Base-by-base conservation (phyloP, 2,797 vertebrate species). In the Apogon hyalosoma region DNA sequence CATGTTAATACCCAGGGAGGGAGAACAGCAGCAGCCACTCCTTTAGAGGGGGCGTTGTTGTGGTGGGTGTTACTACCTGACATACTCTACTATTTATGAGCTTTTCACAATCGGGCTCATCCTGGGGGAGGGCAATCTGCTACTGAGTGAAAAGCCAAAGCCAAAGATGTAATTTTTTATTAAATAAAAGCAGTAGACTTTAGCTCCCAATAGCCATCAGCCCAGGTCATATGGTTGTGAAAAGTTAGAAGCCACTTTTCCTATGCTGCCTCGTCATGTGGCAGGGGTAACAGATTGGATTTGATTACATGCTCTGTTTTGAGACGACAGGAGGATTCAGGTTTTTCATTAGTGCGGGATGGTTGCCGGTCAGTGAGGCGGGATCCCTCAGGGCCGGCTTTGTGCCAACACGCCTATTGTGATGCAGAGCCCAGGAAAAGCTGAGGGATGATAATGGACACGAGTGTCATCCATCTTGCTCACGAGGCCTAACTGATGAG, bases 331-430 rank as follows among this genome's bases (percentile, higher is more conserved):
- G 21, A 38, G 58, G 70, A 81, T 72, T 84, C 83, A 15, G 80
- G 74, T 75, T 89, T 92, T 89, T 91, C 83, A 88, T 90, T 89
- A 88, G 80, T 38, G 62, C 38, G 19, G 40, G 76, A 49, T 52
- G 56, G 58, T 80, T 70, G 77, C 70, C 49, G 63, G 65, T 66
- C 65, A 47, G 50, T 0, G 40, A 61, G 76, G 49, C 42, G 73
- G 67, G 76, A 71, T 85, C 88, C 87, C 88, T 63, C 6, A 74
- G 87, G 87, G 73, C 68, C 76, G 82, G 79, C 87, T 91, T 77
- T 90, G 87, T 87, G 85, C 87, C 88, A 90, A 80, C 85, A 84
- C 52, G 86, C 78, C 87, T 80, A 75, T 85, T 89, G 87, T 90
- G 88, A 88, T 83, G 77, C 83, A 81, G 78, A 77, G 80, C 62